Percentiles rank a stretch among this genome's conserved stretches.
phyloP scores from a whole-genome alignment of 1,140 invertebrate species.

The Drosophila obscura region DNA sequence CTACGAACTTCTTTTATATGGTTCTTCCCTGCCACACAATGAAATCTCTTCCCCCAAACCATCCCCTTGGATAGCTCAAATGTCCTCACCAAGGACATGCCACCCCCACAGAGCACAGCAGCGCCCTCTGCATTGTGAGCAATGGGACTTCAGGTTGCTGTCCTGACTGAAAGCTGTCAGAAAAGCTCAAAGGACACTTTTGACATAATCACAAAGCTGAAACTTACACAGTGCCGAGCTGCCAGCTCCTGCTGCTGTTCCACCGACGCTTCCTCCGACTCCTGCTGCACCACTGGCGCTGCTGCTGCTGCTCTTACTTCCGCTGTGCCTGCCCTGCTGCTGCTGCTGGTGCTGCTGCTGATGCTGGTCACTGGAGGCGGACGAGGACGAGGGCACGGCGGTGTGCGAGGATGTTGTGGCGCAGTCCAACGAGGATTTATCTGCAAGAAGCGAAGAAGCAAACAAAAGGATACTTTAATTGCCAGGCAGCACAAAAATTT shows the following conservation, averaged over 20 bases:
- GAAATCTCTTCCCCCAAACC: neutral
- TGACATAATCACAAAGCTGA: conserved; percentile 21
- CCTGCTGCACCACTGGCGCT: conserved; percentile 7
- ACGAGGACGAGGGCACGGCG: conserved; percentile 55
- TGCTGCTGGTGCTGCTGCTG: conserved; percentile 48
- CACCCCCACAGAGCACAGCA: conserved; percentile 1
- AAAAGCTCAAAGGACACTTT: conserved; percentile 49
- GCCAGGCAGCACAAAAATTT: conserved; percentile 74
- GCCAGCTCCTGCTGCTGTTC: conserved; percentile 30
- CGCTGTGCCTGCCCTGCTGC: conserved; percentile 65
- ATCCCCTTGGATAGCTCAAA: neutral
- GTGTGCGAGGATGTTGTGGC: conserved; percentile 69
- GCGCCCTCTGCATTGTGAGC: conserved; percentile 53
- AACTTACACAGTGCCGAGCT: conserved; percentile 73
- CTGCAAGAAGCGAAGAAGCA: conserved; percentile 50
- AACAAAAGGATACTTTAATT: conserved; percentile 63
- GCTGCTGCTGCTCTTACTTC: conserved; percentile 62
- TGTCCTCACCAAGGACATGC: conserved; percentile 21
- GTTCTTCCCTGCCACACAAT: no score
- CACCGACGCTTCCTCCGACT: conserved; percentile 17
- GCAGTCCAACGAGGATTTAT: conserved; percentile 79
- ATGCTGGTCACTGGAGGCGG: conserved; percentile 45
- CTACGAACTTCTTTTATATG: no score
- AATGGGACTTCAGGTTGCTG: conserved; percentile 42
- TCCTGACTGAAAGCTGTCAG: conserved; percentile 74